Evolutionary conservation across 2,888 invertebrate genomes (phyloP), one percentile per base, ranked within the genome.

Genomic region (Andrena haemorrhoa): DNA sequence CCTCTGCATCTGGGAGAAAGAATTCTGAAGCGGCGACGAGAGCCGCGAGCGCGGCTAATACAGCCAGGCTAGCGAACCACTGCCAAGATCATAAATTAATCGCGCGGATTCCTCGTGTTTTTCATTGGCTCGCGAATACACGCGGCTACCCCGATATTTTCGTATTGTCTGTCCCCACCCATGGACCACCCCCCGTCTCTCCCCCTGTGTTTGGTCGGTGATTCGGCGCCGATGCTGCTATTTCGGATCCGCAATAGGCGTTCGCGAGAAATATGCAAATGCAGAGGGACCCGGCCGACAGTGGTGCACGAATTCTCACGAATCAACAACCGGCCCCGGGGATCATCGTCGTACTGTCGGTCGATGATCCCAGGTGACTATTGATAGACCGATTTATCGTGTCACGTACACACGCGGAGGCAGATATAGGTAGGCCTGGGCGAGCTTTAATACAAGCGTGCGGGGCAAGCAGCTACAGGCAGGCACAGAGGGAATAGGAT

Each of bases 361-460:
- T 81, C 82, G 82, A 69, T 70, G 81, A 82, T 81, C 81, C 70
- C 80, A 64, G 53, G 63, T 65, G 31, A 63, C 56, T 81, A 73
- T 80, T 64, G 81, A 69, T 73, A 81, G 72, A 72, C 63, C 41
- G 69, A 72, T 80, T 68, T 72, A 68, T 74, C 68, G 63, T 77
- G 78, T 78, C 64, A 41, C 63, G 35, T 29, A 47, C 41, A 29
- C 47, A 0, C 23, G 2, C 20, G 12, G 3, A 23, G 4, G 3
- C 0, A 8, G 23, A 12, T 10, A 26, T 4, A 5, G 1, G 16
- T 5, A 16, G 16, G 41, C 41, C 1, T 41, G 16, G 41, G 41
- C 41, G 41, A 16, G 16, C 4, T 41, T 41, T 1, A 1, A 41
- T 5, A 41, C 41, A 16, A 41, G 5, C 41, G 41, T 16, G 41